phyloP scores from a whole-genome alignment of 2,113 vertebrate species.

The Heterotis niloticus region DNA sequence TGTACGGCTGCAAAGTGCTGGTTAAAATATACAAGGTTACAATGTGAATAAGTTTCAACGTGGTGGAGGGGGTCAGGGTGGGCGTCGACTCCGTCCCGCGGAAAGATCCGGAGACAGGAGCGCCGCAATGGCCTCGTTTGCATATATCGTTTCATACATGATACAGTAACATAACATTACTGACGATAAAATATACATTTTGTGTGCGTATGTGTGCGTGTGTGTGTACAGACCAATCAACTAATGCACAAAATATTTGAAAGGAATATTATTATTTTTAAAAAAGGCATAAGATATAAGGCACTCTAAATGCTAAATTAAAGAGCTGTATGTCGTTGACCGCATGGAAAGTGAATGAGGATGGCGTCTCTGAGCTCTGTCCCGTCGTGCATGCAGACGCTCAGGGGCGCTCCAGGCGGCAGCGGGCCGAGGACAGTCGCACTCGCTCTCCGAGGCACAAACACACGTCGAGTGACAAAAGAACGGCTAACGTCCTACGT shows the following conservation, averaged over 20 bases:
- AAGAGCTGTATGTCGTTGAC: conserved; percentile 62
- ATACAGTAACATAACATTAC: conserved; percentile 51
- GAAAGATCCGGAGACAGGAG: conserved; percentile 54
- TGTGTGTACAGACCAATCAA: conserved; percentile 64
- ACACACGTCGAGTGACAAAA: conserved; percentile 44
- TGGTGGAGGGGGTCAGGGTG: background rate
- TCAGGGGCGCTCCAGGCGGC: background rate
- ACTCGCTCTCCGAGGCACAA: conserved; percentile 16
- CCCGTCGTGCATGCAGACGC: conserved; percentile 65
- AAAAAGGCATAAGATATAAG: conserved; percentile 99
- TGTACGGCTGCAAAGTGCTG: conserved; percentile 32
- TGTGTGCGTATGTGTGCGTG: conserved; percentile 36
- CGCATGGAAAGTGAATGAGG: conserved; percentile 66
- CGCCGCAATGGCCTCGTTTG: conserved; percentile 64
- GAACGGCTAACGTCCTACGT: conserved; percentile 69
- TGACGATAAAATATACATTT: conserved; percentile 48
- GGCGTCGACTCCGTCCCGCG: conserved; percentile 64
- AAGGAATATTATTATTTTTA: conserved; percentile 77
- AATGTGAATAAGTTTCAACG: conserved; percentile 22
- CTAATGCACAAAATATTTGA: conserved; percentile 69
- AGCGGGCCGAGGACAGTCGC: background rate
- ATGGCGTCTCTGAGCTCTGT: conserved; percentile 81
- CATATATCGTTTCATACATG: conserved; percentile 69
- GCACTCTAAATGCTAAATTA: conserved; percentile 99
- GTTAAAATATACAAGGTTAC: conserved; percentile 20